Evolutionary conservation across 2,113 vertebrate species (phyloP), one percentile per base, ranked within the genome.

Genomic region (Onychorhynchus coronatus): DNA sequence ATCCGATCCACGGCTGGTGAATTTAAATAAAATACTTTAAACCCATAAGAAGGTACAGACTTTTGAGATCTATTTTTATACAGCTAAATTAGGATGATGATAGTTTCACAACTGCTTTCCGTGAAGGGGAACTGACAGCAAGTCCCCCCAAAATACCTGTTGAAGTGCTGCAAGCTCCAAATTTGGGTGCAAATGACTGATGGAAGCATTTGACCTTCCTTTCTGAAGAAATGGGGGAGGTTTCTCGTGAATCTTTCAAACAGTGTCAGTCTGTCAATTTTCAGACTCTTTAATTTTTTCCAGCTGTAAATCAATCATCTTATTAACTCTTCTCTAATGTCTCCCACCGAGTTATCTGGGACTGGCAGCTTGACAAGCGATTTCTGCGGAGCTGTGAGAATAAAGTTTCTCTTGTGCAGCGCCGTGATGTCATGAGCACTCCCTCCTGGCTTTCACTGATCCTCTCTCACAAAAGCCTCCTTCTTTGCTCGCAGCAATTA

Each of bases 351-450:
- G 89, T 96, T 97, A 98, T 97, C 97, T 97, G 97, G 96, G 95
- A 53, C 96, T 96, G 93, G 91, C 96, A 96, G 97, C 95, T 95
- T 92, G 91, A 97, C 96, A 97, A 97, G 88, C 85, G 47, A 11
- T 44, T 97, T 97, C 77, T 68, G 97, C 74, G 12, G 80, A 73
- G 88, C 95, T 27, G 44, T 87, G 97, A 98, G 96, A 97, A 98
- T 96, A 98, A 99, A 98, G 98, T 98, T 97, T 30, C 97, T 98
- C 98, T 99, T 99, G 98, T 99, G 97, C 97, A 52, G 37, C 18
- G 95, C 59, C 1, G 96, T 99, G 98, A 99, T 98, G 98, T 99
- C 98, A 99, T 97, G 95, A 92, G 89, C 97, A 94, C 97, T 97
- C 97, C 96, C 98, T 98, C 97, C 98, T 98, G 97, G 70, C 94